Evolutionary conservation across 2,797 vertebrate genomes (phyloP).

Genomic region (Chaunax sp.): DNA sequence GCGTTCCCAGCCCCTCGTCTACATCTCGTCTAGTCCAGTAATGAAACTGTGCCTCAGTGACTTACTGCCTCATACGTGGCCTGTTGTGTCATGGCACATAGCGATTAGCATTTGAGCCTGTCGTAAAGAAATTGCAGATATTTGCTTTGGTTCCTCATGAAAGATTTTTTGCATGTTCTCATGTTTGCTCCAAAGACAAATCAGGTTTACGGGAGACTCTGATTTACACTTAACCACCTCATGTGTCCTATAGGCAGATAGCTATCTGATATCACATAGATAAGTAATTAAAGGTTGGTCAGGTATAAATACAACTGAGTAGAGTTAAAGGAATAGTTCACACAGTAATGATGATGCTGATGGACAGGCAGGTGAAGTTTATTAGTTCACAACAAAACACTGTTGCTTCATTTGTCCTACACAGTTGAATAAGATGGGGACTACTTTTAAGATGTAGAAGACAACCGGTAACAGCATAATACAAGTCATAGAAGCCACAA

Average conservation of each 20-base stretch:
- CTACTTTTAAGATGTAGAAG: too few relatives aligned
- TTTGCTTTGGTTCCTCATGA: slow-evolving; percentile 25
- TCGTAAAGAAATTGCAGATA: slow-evolving; percentile 14
- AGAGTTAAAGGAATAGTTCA: too few relatives aligned
- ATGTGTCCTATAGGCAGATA: background rate
- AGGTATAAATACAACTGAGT: slow-evolving; percentile 1
- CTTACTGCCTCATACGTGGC: slow-evolving; percentile 50
- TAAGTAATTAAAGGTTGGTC: background rate
- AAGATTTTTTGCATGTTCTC: slow-evolving; percentile 26
- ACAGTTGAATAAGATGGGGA: too few relatives aligned
- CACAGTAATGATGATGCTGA: too few relatives aligned
- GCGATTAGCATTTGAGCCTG: slow-evolving; percentile 4
- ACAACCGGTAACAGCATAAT: too few relatives aligned
- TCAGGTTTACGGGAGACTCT: slow-evolving; percentile 6
- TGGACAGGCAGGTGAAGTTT: too few relatives aligned
- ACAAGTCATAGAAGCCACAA: too few relatives aligned
- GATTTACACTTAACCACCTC: slow-evolving; percentile 12
- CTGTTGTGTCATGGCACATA: slow-evolving; percentile 1
- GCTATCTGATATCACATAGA: background rate
- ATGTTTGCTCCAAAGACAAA: background rate
- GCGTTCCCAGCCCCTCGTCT: slow-evolving; percentile 17
- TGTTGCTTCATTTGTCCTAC: too few relatives aligned
- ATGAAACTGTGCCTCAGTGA: slow-evolving; percentile 58
- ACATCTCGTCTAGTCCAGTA: slow-evolving; percentile 26
- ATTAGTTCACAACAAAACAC: too few relatives aligned